Evolutionary conservation across 2,797 vertebrate species (phyloP).

Genomic region (Acropternis orthonyx): DNA sequence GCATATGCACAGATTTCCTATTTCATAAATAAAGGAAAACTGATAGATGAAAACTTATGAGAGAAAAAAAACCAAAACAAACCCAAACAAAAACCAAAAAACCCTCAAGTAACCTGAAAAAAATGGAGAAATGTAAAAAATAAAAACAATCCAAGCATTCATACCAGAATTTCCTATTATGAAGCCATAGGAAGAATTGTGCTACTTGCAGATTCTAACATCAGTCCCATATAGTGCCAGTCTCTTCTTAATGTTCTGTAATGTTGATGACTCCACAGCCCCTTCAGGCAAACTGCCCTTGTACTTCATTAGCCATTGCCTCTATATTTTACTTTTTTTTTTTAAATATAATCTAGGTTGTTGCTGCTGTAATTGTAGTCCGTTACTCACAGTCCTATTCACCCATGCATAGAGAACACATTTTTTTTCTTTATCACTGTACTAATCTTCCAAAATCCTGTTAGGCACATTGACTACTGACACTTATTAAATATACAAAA

Average conservation of each 20-base stretch:
- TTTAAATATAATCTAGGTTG: neutral
- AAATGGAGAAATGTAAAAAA: neutral
- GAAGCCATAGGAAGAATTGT: neutral
- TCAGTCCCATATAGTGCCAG: neutral
- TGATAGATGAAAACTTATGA: neutral
- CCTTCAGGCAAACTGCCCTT: neutral
- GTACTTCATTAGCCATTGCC: neutral
- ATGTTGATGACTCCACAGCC: neutral
- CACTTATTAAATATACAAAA: neutral
- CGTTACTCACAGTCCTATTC: neutral
- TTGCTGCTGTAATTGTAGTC: neutral
- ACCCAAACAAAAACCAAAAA: no score
- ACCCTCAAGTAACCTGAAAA: neutral
- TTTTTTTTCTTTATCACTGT: neutral
- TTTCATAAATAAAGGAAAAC: neutral
- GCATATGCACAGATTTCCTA: neutral
- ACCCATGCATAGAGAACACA: neutral
- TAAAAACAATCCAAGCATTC: neutral
- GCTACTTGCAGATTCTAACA: neutral
- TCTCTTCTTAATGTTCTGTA: neutral
- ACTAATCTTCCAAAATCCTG: neutral
- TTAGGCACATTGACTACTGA: neutral
- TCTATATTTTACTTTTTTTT: neutral
- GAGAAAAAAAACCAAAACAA: neutral
- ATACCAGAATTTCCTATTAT: neutral